Conservation (phyloP, 2,888 invertebrate genomes). For the Noctua pronuba region DNA sequence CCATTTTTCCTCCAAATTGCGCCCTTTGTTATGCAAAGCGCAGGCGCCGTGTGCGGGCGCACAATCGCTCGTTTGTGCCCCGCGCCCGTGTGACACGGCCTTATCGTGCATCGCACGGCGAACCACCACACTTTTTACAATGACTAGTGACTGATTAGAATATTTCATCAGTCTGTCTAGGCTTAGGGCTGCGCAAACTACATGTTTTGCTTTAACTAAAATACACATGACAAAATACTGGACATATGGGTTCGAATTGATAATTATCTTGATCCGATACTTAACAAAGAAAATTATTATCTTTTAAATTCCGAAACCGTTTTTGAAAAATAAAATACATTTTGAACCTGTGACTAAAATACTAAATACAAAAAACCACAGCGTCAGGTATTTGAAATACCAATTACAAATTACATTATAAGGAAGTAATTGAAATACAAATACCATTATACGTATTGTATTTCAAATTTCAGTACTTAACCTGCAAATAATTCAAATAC, state of each 20-base stretch:
- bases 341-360: background rate
- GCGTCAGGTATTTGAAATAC: background rate
- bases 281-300: background rate
- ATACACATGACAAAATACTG: background rate
- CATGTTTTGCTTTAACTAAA: background rate
- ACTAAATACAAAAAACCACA: background rate
- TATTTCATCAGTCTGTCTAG: constrained; percentile 86
- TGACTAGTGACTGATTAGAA: constrained; percentile 88
- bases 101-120: constrained; percentile 84
- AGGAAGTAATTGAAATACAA: background rate
- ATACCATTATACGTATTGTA: background rate
- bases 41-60: constrained; percentile 89
- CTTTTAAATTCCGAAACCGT: background rate
- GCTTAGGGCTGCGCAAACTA: constrained; percentile 13
- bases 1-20: constrained; percentile 90
- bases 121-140: constrained; percentile 83
- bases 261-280: background rate
- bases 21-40: constrained; percentile 90
- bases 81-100: constrained; percentile 83
- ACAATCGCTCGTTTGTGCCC: constrained; percentile 85
- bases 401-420: background rate
- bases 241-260: background rate
- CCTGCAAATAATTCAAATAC: background rate
- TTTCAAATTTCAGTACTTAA: background rate
- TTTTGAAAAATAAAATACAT: background rate